phyloP scores from a whole-genome alignment of 2,113 vertebrate genomes.

The Engystomops pustulosus region DNA sequence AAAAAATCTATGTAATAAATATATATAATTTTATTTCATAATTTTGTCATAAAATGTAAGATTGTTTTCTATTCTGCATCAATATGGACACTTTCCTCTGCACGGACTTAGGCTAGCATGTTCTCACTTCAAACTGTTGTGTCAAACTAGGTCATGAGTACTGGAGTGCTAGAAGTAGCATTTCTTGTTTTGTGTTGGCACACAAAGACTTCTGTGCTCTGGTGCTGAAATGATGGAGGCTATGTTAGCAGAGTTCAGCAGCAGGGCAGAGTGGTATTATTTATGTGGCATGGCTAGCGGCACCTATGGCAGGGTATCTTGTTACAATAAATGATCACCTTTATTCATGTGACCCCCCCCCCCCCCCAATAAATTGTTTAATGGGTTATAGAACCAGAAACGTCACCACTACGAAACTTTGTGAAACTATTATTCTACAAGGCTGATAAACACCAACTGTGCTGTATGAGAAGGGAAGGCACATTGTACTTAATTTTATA shows the following conservation, averaged over 20 bases:
- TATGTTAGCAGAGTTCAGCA: slow-evolving; percentile 38
- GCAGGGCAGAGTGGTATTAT: slow-evolving; percentile 39
- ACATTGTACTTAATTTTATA: too few relatives aligned
- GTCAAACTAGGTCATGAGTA: slow-evolving; percentile 42
- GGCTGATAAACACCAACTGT: too few relatives aligned
- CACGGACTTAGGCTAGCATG: slow-evolving; percentile 11
- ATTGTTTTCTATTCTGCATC: too few relatives aligned
- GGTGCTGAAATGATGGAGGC: slow-evolving; percentile 41
- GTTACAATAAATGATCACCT: not conserved
- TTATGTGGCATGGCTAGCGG: not conserved
- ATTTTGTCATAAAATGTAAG: too few relatives aligned
- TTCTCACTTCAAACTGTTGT: slow-evolving; percentile 31
- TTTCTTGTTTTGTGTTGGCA: slow-evolving; percentile 48
- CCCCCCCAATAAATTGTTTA: not conserved
- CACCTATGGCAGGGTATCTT: too few relatives aligned
- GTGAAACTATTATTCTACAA: too few relatives aligned
- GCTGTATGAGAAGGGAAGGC: too few relatives aligned
- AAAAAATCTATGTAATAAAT: too few relatives aligned
- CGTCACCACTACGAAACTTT: too few relatives aligned
- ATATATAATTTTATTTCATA: too few relatives aligned
- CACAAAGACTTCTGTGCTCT: slow-evolving; percentile 38
- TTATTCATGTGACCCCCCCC: not conserved
- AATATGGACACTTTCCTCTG: slow-evolving; percentile 14
- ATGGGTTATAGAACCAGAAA: too few relatives aligned
- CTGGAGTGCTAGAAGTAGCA: slow-evolving; percentile 16